These are phyloP conservation scores for Trichoplax adhaerens DNA, from an alignment of 37 sponge, comb jelly and placozoan genomes.

Conservation along the genomic window DNA sequence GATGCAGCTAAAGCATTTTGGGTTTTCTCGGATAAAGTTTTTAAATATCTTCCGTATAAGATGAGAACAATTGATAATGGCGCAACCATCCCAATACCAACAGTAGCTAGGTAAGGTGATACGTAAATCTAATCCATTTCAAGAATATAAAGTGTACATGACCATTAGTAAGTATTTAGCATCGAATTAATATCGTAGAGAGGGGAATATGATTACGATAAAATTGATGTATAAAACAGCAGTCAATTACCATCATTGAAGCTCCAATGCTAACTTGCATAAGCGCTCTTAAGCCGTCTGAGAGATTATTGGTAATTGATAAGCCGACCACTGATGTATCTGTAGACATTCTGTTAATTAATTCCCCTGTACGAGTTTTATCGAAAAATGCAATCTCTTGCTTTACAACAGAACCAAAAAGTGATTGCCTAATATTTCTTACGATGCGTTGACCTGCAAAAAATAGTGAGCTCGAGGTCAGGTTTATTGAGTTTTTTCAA, in stretches of 20 bases:
- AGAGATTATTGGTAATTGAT: constrained; percentile 22
- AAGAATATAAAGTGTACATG: neutral
- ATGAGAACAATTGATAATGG: constrained; percentile 1
- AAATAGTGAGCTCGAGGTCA: constrained; percentile 11
- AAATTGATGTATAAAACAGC: neutral
- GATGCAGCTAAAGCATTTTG: constrained; percentile 9
- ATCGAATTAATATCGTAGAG: neutral
- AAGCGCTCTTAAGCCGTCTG: constrained; percentile 21
- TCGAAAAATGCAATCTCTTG: constrained; percentile 22
- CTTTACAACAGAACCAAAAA: constrained; percentile 5
- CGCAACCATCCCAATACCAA: constrained; percentile 3
- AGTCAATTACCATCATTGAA: constrained; percentile 15
- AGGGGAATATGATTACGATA: neutral
- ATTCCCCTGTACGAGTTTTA: constrained; percentile 6
- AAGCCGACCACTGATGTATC: constrained; percentile 18
- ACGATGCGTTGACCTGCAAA: constrained; percentile 6
- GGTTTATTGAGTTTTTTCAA: constrained; percentile 5
- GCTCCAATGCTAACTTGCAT: constrained; percentile 9
- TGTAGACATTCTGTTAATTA: constrained; percentile 5
- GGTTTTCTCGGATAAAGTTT: constrained; percentile 4
- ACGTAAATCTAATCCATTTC: neutral
- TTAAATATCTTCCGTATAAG: constrained; percentile 4
- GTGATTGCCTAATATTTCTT: neutral
- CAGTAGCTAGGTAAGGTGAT: neutral
- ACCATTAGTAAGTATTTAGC: neutral